Base-by-base conservation (phyloP, 2,888 invertebrate genomes). In the Notodonta ziczac region DNA sequence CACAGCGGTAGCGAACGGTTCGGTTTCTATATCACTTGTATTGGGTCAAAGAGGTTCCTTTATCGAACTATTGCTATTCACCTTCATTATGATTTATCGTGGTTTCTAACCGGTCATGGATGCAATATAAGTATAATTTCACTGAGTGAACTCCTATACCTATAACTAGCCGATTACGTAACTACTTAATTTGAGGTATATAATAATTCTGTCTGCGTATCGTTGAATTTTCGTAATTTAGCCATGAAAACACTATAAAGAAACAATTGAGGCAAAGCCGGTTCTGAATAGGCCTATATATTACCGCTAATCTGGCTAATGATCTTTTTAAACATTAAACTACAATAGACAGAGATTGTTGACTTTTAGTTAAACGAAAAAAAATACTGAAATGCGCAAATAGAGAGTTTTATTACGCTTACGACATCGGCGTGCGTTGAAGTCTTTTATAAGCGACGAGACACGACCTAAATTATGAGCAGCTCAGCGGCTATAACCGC, bases 351-450 rank as follows among this genome's bases (percentile, higher is more conserved):
- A 40, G 12, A 39, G 40, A 52, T 32, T 14, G 40, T 40, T 12
- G 55, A 14, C 40, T 35, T 35, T 50, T 52, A 32, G 9, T 16
- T 8, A 16, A 5, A 35, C 53, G 10, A 39, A 57, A 57, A 57
- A 57, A 57, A 13, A 24, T 24, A 42, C 24, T 14, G 42, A 12
- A 40, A 44, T 44, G 44, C 10, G 39, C 40, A 39, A 55, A 40
- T 44, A 46, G 51, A 40, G n/a, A 48, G 10, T 57, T 51, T 59
- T 55, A 55, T 50, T 59, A 57, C 56, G 60, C 59, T 13, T 58
- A 56, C 39, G 42, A 58, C 35, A 52, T 60, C 64, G 67, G 70
- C 78, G 82, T 88, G 89, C 91, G 91, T 91, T 91, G 89, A 91
- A 85, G 87, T 91, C 91, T 91, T 91, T 90, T 87, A 67, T 70